Evolutionary conservation across 2,113 vertebrate species (phyloP).

Genomic region (Pitta sordida): DNA sequence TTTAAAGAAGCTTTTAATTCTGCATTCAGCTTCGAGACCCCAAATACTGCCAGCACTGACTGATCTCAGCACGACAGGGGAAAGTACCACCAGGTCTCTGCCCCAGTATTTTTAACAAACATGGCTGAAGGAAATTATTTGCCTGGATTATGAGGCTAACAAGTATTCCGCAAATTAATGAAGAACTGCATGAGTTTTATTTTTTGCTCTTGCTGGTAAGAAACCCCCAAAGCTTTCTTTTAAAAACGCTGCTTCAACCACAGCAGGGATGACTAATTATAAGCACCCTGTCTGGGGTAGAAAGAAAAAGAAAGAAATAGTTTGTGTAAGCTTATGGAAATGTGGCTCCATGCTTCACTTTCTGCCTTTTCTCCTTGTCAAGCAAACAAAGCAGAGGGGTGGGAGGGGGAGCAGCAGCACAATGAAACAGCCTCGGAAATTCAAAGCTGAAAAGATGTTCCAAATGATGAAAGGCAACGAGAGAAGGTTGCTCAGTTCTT

Average conservation of each 20-base stretch:
- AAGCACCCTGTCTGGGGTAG: not conserved
- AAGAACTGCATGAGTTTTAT: not conserved
- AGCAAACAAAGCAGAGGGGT: slow-evolving; percentile 24
- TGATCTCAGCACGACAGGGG: not conserved
- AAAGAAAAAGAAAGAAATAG: slow-evolving; percentile 13
- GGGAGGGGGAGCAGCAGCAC: slow-evolving; percentile 25
- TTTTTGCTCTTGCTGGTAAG: slow-evolving; percentile 23
- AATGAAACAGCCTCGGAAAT: slow-evolving; percentile 4
- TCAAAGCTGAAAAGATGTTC: slow-evolving; percentile 39
- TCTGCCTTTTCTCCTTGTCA: slow-evolving; percentile 49
- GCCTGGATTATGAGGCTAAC: slow-evolving; percentile 6
- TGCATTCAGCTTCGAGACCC: slow-evolving; percentile 21
- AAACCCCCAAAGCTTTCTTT: slow-evolving; percentile 4
- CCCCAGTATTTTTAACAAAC: not conserved
- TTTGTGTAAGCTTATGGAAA: slow-evolving; percentile 55
- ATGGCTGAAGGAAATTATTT: slow-evolving; percentile 17
- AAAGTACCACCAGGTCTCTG: not conserved
- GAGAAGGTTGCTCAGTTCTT: slow-evolving; percentile 13
- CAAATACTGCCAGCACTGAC: slow-evolving; percentile 37
- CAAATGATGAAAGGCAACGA: not conserved
- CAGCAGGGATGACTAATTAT: slow-evolving; percentile 45
- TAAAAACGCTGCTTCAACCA: not conserved
- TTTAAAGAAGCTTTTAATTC: slow-evolving; percentile 47
- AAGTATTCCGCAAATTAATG: not conserved
- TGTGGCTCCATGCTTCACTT: slow-evolving; percentile 24